Base-by-base conservation (phyloP, 1,140 invertebrate genomes). In the Pomacea maculata region DNA sequence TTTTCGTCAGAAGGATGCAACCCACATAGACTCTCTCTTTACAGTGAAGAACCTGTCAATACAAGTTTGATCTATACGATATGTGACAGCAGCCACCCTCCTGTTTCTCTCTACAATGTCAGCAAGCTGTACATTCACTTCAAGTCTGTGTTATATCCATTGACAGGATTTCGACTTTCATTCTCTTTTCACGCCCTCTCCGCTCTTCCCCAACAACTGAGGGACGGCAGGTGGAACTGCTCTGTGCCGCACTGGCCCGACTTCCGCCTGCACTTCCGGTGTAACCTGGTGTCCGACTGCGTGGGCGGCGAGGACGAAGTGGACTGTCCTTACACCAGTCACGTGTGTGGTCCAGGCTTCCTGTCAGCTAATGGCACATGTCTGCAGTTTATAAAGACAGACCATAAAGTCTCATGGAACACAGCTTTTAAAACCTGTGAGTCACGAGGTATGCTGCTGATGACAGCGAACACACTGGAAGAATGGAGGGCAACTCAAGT, bases 221-320 rank as follows among this genome's bases (percentile, higher is more conserved):
- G 25, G 25, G 25, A 45, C 34, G 34, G 34, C 54, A 52, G 54
- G 73, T 75, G 73, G 73, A 75, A 75, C 73, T 75, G 73, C 21
- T 75, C 73, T 15, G 73, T 75, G 54, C 52, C 73, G 14, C 17
- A 75, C 55, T 75, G 54, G 52, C 3, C 52, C 11, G 73, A 75
- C 54, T 75, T 75, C 54, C 73, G 54, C 54, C 29, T 57, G 6
- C 73, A 75, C 52, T 75, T 75, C 54, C 73, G 54, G 0, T 75
- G 73, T 29, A 75, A 75, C 34, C 73, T 75, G 73, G n/a, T 55
- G 17, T 54, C 73, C n/a, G 73, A 75, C 54, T 75, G 73, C 19
- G 45, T 57, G 29, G 54, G 54, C 45, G 73, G 19, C 7, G 73
- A 57, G 52, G 73, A 75, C 54, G 73, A 75, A n/a, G 52, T 25